Base-by-base conservation (phyloP, 2,113 vertebrate species). In the Morphnarchus princeps region DNA sequence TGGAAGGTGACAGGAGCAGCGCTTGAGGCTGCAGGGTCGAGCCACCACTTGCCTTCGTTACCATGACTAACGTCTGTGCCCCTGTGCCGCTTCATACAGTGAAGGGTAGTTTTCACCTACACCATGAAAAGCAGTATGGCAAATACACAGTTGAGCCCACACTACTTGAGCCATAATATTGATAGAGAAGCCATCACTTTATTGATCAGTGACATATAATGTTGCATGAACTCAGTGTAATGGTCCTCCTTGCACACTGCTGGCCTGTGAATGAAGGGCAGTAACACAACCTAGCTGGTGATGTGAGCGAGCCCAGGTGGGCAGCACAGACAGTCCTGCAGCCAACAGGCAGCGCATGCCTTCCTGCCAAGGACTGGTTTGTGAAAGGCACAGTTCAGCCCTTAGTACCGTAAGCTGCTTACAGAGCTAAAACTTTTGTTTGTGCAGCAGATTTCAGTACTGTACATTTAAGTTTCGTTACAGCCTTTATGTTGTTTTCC, bases 221-320 rank as follows among this genome's bases (percentile, higher is more conserved):
- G 11, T 22, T 5, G 2, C 36, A 31, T 20, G 25, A 58, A 63
- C 15, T 13, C 0, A 3, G 62, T 24, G 36, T 11, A 62, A 13
- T 8, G 15, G 32, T 69, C 11, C 32, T 28, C 42, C 47, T 42
- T 28, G 34, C 24, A 38, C 1, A 6, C 31, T 50, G 32, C 49
- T 52, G 47, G 40, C 36, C 32, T 38, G 36, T 9, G 71, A 72
- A 42, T 0, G 1, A 49, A 18, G 31, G 52, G 18, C 62, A 54
- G 42, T 9, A 42, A 34, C 9, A 13, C 0, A 1, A 38, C 45
- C 32, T 6, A 6, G 10, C 16, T 32, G 36, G 31, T 1, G 2
- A n/a, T 2, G 4, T 0, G 2, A 18, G 15, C 0, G 22, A 61
- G 66, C 65, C 47, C 54, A 29, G 16, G 24, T 1, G 3, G 71